Conservation (phyloP, 2,888 invertebrate species). For the Laspeyria flexula region DNA sequence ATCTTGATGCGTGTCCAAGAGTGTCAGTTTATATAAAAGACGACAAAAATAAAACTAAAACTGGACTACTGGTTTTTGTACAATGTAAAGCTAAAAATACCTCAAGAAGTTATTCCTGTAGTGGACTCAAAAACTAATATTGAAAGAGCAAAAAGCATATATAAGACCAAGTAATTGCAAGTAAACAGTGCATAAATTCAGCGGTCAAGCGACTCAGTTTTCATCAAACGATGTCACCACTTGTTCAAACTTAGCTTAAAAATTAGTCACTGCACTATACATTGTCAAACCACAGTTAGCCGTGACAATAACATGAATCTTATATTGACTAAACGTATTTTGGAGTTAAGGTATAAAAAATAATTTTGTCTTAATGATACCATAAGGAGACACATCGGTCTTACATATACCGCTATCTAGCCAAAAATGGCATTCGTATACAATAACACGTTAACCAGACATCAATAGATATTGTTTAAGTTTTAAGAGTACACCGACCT, state of each 20-base stretch:
- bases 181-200: constrained; percentile 24
- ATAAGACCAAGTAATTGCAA: background rate
- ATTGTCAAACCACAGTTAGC: constrained; percentile 41
- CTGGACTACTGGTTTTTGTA: too few relatives aligned
- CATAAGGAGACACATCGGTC: constrained; percentile 8
- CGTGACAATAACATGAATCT: constrained; percentile 33
- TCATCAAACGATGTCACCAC: constrained; percentile 21
- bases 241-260: constrained; percentile 26
- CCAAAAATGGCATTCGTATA: constrained; percentile 8
- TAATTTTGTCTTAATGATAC: constrained; percentile 20
- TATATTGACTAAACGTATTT: constrained; percentile 29
- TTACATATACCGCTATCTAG: constrained; percentile 31
- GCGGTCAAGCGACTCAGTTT: constrained; percentile 36
- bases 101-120: too few relatives aligned
- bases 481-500: constrained; percentile 5
- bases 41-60: too few relatives aligned
- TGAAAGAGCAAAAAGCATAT: constrained; percentile 1
- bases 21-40: too few relatives aligned
- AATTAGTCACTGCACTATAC: constrained; percentile 42
- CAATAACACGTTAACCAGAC: constrained; percentile 22
- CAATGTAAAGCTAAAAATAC: too few relatives aligned
- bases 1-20: too few relatives aligned
- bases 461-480: constrained; percentile 16
- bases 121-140: too few relatives aligned
- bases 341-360: constrained; percentile 16